Base-by-base conservation (phyloP, 2,888 invertebrate genomes). In the Apotomis capreana region DNA sequence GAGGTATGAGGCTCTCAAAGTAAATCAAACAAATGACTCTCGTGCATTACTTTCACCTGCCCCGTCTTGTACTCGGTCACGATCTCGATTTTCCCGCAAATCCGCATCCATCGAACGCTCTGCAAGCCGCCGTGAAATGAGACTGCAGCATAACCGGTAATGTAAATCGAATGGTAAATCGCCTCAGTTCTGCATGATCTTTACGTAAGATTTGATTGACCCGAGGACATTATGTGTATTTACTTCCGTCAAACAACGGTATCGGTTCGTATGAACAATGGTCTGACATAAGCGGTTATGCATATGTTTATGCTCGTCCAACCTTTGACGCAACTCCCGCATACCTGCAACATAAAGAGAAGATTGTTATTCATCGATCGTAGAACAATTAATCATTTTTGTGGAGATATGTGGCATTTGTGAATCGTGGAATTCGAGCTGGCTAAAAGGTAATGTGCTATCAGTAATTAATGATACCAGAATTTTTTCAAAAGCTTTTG, bases 31-130 rank as follows among this genome's bases (percentile, higher is more conserved):
- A 65, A 65, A 54, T 63, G 63, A 63, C 63, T 62, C 46, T n/a
- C 68, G 60, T 61, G 52, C 70, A 40, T 67, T 68, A 63, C 72
- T 72, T 72, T 72, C 72, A 72, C 72, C 68, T 63, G 63, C 26
- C 12, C 51, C 15, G 6, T 62, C 58, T 51, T 37, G 46, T 52
- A 63, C 37, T 49, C 13, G 36, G 58, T 55, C 51, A 68, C 57
- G 44, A 54, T 63, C 55, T 51, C 54, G 68, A 57, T 46, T 65
- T 6, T 46, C 46, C 36, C 15, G 63, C 36, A 10, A 12, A 55
- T n/a, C 37, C 3, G 15, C 46, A 54, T 68, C 58, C 68, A 68
- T 68, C 26, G 68, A 46, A 46, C 51, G 52, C 52, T n/a, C 37
- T 52, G n/a, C n/a, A 44, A 44, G 12, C 26, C 13, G 52, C 62